Percentiles rank a stretch among this genome's conserved stretches.
phyloP scores from a whole-genome alignment of 1,140 invertebrate species.

The Portunus trituberculatus region DNA sequence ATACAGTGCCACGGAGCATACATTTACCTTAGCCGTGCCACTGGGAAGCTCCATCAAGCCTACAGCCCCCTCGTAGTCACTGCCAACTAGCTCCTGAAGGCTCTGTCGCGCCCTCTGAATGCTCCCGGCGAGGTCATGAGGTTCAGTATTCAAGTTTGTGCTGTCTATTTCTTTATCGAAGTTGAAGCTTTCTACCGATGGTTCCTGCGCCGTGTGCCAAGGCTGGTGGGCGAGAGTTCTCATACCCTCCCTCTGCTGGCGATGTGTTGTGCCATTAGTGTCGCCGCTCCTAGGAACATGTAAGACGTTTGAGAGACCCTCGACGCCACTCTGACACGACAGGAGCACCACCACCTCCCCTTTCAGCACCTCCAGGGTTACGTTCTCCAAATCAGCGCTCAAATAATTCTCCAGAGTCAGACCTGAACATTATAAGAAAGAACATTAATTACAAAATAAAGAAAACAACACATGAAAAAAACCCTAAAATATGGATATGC shows the following conservation, averaged over 20 bases:
- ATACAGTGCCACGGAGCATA: neutral
- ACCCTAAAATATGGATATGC: no score
- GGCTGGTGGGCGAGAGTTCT: no score
- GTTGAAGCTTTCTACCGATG: no score
- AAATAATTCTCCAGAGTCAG: conserved; percentile 52
- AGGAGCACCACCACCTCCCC: conserved; percentile 47
- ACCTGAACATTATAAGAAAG: neutral
- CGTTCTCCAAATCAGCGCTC: conserved; percentile 40
- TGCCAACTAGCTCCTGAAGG: neutral
- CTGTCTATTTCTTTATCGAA: neutral
- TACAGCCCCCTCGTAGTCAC: neutral
- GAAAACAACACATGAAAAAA: no score
- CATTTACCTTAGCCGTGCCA: neutral
- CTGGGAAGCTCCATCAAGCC: neutral
- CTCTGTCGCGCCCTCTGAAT: neutral
- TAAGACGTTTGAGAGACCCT: neutral
- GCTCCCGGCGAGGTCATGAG: neutral
- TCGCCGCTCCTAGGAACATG: neutral
- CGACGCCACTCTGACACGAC: neutral
- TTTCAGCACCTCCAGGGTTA: conserved; percentile 50
- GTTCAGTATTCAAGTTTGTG: neutral
- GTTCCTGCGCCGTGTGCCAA: neutral
- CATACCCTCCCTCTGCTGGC: neutral
- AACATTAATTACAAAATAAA: no score
- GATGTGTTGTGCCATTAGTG: neutral